Conservation (phyloP, 2,888 invertebrate species). For the Cerastis leucographa region DNA sequence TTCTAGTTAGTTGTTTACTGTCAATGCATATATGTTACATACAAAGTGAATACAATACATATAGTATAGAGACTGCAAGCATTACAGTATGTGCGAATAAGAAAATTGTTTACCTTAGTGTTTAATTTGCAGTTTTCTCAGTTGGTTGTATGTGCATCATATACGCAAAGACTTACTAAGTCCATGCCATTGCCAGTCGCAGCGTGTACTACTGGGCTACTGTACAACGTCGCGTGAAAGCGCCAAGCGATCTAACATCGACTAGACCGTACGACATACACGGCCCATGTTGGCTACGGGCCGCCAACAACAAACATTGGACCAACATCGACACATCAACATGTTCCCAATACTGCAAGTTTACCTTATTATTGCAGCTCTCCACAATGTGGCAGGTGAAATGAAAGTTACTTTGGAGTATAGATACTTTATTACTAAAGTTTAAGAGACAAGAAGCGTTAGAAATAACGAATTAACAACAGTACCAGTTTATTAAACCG, state of each 20-base stretch:
- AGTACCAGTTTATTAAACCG: conserved; percentile 72
- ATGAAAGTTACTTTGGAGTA: conserved; percentile 90
- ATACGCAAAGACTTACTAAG: conserved; percentile 61
- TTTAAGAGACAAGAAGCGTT: conserved; percentile 87
- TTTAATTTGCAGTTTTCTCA: conserved; percentile 45
- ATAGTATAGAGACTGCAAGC: conserved; percentile 50
- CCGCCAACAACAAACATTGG: conserved; percentile 76
- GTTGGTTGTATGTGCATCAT: conserved; percentile 56
- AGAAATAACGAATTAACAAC: conserved; percentile 73
- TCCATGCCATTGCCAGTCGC: conserved; percentile 65
- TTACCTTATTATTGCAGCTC: conserved; percentile 87
- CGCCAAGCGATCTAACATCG: conserved; percentile 87
- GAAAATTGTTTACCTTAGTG: conserved; percentile 54
- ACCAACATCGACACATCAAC: conserved; percentile 82
- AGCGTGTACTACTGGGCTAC: conserved; percentile 62
- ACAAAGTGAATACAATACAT: conserved; percentile 48
- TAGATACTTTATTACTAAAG: conserved; percentile 90
- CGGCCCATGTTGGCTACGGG: conserved; percentile 72
- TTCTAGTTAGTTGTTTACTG: conserved; percentile 59
- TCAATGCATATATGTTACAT: conserved; percentile 68
- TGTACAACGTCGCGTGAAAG: conserved; percentile 77
- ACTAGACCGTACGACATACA: conserved; percentile 85
- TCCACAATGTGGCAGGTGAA: conserved; percentile 88
- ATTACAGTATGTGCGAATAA: conserved; percentile 53
- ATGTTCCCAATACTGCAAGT: conserved; percentile 78